Percentiles rank a stretch among this genome's conserved stretches.
phyloP scores from a whole-genome alignment of 2,797 vertebrate genomes.

The Jordanella pulchra region DNA sequence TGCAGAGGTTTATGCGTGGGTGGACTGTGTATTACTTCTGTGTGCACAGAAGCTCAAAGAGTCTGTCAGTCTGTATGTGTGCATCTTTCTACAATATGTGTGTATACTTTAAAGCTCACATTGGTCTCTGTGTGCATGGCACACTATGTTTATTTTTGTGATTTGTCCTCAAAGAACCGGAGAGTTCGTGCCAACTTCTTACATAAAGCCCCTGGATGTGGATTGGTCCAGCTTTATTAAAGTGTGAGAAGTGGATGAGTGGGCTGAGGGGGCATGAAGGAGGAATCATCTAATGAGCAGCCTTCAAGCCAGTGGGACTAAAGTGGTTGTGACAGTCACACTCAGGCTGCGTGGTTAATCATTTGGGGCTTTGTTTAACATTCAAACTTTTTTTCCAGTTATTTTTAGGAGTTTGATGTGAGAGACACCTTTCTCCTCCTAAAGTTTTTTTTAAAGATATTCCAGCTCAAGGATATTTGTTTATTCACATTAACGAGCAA shows the following conservation, averaged over 20 bases:
- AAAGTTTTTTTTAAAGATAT: not conserved
- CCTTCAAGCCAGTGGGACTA: conserved; percentile 37
- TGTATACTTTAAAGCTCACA: conserved; percentile 15
- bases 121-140: conserved; percentile 19
- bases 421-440: not conserved
- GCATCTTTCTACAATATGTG: conserved; percentile 5
- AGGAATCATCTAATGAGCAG: conserved; percentile 45
- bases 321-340: conserved; percentile 31
- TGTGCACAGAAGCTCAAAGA: conserved; percentile 55
- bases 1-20: conserved; percentile 43
- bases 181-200: conserved; percentile 41
- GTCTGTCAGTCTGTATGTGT: conserved; percentile 16
- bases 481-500: conserved; percentile 5
- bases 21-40: conserved; percentile 40
- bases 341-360: conserved; percentile 16
- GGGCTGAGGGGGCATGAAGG: conserved; percentile 34
- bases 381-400: conserved; percentile 11
- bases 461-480: not conserved
- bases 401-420: conserved; percentile 4
- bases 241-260: conserved; percentile 51
- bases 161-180: conserved; percentile 11
- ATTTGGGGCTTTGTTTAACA: conserved; percentile 13
- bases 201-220: conserved; percentile 71
- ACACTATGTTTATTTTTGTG: conserved; percentile 27
- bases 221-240: conserved; percentile 67